phyloP scores from a whole-genome alignment of 1,140 invertebrate genomes.

The Ylistrum balloti region DNA sequence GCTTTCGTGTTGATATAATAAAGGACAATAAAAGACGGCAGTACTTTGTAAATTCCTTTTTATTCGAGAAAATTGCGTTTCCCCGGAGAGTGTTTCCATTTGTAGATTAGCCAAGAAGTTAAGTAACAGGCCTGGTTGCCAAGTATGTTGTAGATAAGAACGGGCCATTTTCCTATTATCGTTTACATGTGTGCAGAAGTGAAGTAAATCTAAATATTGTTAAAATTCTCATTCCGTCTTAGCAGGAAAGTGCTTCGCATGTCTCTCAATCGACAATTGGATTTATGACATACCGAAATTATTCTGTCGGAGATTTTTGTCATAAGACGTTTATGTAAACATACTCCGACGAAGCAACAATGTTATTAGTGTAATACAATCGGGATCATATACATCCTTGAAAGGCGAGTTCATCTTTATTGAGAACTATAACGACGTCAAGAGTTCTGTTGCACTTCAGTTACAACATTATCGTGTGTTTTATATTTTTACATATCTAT shows the following conservation, averaged over 20 bases:
- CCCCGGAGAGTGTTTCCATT: neutral
- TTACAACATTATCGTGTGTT: too few relatives aligned
- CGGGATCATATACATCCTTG: neutral
- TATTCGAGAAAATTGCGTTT: neutral
- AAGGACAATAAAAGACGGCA: neutral
- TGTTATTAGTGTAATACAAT: neutral
- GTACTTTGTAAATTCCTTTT: conserved; percentile 30
- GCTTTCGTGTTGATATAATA: conserved; percentile 35
- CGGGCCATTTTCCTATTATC: conserved; percentile 23
- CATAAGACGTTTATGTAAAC: neutral
- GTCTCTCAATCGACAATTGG: neutral
- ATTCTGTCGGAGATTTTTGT: neutral
- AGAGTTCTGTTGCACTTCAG: neutral
- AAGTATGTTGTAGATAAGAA: conserved; percentile 21
- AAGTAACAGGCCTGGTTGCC: conserved; percentile 4
- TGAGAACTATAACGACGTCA: neutral
- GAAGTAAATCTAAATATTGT: conserved; percentile 34
- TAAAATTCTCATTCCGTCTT: conserved; percentile 33
- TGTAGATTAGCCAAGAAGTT: conserved; percentile 34
- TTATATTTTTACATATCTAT: neutral
- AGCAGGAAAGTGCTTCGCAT: conserved; percentile 21
- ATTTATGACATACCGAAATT: neutral
- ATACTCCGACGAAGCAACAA: neutral
- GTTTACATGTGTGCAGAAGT: conserved; percentile 25
- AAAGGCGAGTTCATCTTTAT: neutral